These are phyloP conservation scores for Anolis carolinensis DNA, from an alignment of 2,113 vertebrate genomes.

Conservation along the genomic window DNA sequence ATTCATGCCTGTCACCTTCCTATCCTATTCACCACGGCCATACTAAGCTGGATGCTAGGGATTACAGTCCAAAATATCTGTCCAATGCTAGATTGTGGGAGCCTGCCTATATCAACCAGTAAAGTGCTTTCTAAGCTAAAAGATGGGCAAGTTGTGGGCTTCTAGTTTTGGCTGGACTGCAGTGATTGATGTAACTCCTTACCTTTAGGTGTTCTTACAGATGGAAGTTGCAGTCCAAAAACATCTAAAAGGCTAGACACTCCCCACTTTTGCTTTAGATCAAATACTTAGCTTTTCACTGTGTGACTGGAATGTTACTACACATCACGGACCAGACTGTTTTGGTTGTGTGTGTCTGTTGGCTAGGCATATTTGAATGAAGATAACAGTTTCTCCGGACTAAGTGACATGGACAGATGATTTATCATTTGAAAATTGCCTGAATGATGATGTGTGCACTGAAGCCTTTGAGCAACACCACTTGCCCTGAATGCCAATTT, in stretches of 20 bases:
- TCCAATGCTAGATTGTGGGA: not conserved
- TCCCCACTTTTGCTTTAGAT: too few species aligned
- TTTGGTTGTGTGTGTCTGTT: not conserved
- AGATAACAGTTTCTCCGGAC: not conserved
- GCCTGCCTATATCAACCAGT: not conserved
- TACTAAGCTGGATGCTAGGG: not conserved
- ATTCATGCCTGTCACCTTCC: not conserved
- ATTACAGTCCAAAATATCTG: not conserved
- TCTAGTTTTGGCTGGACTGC: too few species aligned
- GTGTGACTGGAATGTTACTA: not conserved
- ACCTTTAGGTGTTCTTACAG: too few species aligned
- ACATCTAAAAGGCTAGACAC: too few species aligned
- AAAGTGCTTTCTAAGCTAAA: not conserved
- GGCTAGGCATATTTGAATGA: not conserved
- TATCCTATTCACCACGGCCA: not conserved
- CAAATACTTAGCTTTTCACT: not conserved
- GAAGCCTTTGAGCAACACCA: not conserved
- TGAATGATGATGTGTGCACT: not conserved
- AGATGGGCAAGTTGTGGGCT: too few species aligned
- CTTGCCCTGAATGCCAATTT: not conserved
- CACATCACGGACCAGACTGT: not conserved
- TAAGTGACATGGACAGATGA: not conserved
- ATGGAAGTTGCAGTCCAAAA: too few species aligned
- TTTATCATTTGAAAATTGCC: slow-evolving; percentile 1
- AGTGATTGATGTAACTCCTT: too few species aligned